These are phyloP conservation scores for Oedothorax gibbosus DNA, from an alignment of 1,140 invertebrate genomes.

Conservation along the genomic window DNA sequence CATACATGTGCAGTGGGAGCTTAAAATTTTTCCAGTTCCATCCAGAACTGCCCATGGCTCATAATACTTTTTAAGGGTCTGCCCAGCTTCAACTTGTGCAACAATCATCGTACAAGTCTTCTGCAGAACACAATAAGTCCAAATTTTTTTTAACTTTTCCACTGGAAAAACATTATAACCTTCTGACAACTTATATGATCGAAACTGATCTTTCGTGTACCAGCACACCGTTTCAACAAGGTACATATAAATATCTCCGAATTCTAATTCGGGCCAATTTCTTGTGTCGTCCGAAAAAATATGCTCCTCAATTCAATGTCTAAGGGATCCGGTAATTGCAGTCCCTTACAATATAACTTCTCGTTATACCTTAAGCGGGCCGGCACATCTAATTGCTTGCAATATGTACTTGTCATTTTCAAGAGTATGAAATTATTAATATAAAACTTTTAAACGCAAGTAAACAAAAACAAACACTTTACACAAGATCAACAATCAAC, in stretches of 20 bases:
- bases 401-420: not conserved
- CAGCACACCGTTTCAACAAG: no score
- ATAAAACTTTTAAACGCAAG: no score
- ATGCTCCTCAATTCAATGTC: not conserved
- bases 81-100: not conserved
- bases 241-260: not conserved
- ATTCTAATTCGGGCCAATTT: not conserved
- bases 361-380: not conserved
- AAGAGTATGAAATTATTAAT: not conserved
- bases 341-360: not conserved
- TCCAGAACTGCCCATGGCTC: not conserved
- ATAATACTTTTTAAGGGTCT: not conserved
- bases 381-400: not conserved
- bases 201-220: not conserved
- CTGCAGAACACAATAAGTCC: not conserved
- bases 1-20: not conserved
- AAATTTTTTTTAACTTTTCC: constrained; percentile 9
- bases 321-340: not conserved
- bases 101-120: not conserved
- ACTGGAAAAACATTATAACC: not conserved
- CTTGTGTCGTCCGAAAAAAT: not conserved
- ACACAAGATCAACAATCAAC: no score
- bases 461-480: no score
- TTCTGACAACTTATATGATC: not conserved
- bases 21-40: not conserved